A percentile compares a stretch with the other conserved stretches of the same genome.
These are phyloP conservation scores for Corynorhinus townsendii DNA, from an alignment of 2,113 vertebrate genomes.

Conservation along the genomic window DNA sequence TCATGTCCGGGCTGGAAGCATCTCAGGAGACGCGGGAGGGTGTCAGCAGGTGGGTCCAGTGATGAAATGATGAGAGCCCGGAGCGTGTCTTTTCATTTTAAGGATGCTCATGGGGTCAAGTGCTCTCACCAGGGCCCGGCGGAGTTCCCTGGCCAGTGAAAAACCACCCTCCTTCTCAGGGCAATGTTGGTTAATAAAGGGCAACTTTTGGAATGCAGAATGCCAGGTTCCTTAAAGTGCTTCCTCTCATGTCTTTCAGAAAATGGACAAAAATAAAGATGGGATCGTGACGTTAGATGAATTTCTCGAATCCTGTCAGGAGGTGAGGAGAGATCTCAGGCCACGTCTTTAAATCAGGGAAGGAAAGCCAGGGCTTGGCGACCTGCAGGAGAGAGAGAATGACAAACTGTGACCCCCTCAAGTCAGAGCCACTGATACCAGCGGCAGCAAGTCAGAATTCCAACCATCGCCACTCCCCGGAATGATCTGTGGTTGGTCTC, in stretches of 20 bases:
- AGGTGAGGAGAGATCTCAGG: conserved; percentile 83
- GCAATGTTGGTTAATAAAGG: not conserved
- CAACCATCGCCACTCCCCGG: accelerated
- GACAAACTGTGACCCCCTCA: not conserved
- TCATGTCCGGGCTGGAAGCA: not conserved
- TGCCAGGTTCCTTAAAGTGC: not conserved
- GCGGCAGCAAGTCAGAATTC: not conserved
- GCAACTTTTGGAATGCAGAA: not conserved
- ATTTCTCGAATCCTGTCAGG: conserved; percentile 96
- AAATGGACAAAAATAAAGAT: conserved; percentile 99
- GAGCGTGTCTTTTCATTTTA: not conserved
- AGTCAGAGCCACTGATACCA: not conserved
- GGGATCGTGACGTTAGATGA: conserved; percentile 98
- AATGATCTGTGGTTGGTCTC: not conserved
- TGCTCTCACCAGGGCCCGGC: not conserved
- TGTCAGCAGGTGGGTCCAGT: not conserved
- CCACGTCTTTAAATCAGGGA: not conserved
- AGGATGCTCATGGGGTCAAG: not conserved
- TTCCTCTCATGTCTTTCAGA: conserved; percentile 80
- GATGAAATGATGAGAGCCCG: not conserved
- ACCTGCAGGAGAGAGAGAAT: not conserved
- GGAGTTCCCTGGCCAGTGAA: not conserved
- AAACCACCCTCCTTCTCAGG: not conserved
- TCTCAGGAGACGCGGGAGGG: too few relatives aligned
- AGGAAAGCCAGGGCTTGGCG: not conserved